phyloP scores from a whole-genome alignment of 1,140 invertebrate genomes.

The Diorhabda carinulata region DNA sequence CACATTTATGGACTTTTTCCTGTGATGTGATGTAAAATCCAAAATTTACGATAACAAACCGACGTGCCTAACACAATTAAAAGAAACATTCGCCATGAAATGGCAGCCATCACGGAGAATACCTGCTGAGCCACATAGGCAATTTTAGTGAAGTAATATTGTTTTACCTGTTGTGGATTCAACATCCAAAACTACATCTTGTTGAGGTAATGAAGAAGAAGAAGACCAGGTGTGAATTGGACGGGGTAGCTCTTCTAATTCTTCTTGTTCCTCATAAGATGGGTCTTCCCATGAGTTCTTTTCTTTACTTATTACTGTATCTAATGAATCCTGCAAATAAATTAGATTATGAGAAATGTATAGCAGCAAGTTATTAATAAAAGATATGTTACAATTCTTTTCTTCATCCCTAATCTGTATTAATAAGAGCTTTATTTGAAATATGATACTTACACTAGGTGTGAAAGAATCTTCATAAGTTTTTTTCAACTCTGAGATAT shows the following conservation, averaged over 20 bases:
- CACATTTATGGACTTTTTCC: too few species aligned
- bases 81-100: too few species aligned
- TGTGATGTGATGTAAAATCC: too few species aligned
- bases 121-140: too few species aligned
- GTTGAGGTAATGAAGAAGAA: constrained; percentile 40
- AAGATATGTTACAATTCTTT: neutral
- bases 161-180: constrained; percentile 50
- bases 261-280: constrained; percentile 55
- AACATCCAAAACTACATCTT: constrained; percentile 51
- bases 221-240: constrained; percentile 43
- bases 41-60: too few species aligned
- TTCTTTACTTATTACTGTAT: constrained; percentile 43
- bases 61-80: too few species aligned
- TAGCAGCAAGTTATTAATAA: too few species aligned
- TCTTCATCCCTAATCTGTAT: neutral
- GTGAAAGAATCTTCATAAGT: constrained; percentile 55
- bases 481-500: constrained; percentile 66
- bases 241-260: constrained; percentile 54
- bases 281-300: constrained; percentile 58
- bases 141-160: neutral
- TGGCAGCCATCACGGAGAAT: too few species aligned
- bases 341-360: too few species aligned
- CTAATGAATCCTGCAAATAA: constrained; percentile 43
- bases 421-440: neutral
- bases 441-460: constrained; percentile 47